Percentiles rank a stretch among this genome's conserved stretches.
Evolutionary conservation across 2,888 invertebrate genomes (phyloP).

Genomic region (Apamea epomidion): DNA sequence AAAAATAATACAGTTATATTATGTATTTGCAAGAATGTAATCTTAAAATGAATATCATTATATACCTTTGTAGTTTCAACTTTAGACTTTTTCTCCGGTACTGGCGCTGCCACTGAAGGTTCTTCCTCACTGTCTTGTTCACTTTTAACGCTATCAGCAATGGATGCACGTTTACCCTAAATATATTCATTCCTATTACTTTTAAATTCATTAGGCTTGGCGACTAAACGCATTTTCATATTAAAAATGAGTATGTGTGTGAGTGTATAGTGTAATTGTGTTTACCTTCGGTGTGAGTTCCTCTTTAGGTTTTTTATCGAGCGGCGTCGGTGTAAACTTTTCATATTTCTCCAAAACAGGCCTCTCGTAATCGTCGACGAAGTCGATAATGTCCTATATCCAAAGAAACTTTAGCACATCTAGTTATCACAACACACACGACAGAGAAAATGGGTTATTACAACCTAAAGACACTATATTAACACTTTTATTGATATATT

Average conservation of each 20-base stretch:
- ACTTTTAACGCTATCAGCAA: conserved; percentile 85
- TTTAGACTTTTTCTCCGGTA: conserved; percentile 83
- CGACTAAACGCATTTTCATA: conserved; percentile 7
- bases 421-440: conserved; percentile 78
- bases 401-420: conserved; percentile 84
- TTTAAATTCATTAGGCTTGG: conserved; percentile 20
- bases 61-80: conserved; percentile 80
- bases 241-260: conserved; percentile 26
- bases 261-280: conserved; percentile 75
- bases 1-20: conserved; percentile 10
- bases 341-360: conserved; percentile 94
- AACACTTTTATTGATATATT: conserved; percentile 31
- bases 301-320: conserved; percentile 88
- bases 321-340: conserved; percentile 89
- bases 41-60: conserved; percentile 12
- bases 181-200: conserved; percentile 60
- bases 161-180: conserved; percentile 86
- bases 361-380: conserved; percentile 94
- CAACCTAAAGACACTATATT: conserved; percentile 56
- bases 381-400: conserved; percentile 87
- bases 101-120: conserved; percentile 79
- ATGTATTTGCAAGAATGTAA: conserved; percentile 1
- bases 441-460: conserved; percentile 69
- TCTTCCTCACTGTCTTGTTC: conserved; percentile 87
- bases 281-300: conserved; percentile 87